Evolutionary conservation across 1,140 invertebrate genomes (phyloP), one percentile per base, ranked within the genome.

Genomic region (Ceratitis capitata): DNA sequence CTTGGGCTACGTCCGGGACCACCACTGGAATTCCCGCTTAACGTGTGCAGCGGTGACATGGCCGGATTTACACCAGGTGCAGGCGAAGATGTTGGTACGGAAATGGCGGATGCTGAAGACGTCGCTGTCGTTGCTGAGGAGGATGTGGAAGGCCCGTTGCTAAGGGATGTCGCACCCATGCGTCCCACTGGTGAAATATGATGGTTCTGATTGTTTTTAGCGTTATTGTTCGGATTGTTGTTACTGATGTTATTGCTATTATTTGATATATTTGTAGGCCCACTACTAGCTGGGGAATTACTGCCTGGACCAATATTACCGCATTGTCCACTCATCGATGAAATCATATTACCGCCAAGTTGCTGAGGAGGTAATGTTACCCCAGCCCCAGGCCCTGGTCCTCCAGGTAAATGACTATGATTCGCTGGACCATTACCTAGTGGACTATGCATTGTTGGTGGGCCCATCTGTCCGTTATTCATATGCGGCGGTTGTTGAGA

Each of bases 391-490:
- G 90, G 89, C 1, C 89, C 89, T 0, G 89, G 90, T 26, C 89
- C 90, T 10, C 90, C 90, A 7, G 89, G 87, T 88, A 91, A 88
- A 83, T 89, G 89, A 42, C 88, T 90, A 14, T 90, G 90, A 78
- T 87, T 90, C 64, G 89, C 87, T 7, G 90, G 90, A 23, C 90
- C 90, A 74, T 91, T 91, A 12, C 90, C 90, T 29, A 91, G 84
- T 7, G 90, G 90, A 90, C 90, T 91, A 85, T 91, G 90, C 86
- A 91, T 84, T 14, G 90, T 88, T 56, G 90, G 89, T 16, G 90
- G 90, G 26, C 90, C 90, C 90, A 91, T 91, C 85, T 91, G 90
- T 39, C 90, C 90, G 85, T 91, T 92, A 87, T 91, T 92, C 89
- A 92, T 91, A 84, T 92, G 89, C 83, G 88, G 84, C 82, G 86